Evolutionary conservation across 2,113 vertebrate species (phyloP).

Genomic region (Lepidothrix coronata): DNA sequence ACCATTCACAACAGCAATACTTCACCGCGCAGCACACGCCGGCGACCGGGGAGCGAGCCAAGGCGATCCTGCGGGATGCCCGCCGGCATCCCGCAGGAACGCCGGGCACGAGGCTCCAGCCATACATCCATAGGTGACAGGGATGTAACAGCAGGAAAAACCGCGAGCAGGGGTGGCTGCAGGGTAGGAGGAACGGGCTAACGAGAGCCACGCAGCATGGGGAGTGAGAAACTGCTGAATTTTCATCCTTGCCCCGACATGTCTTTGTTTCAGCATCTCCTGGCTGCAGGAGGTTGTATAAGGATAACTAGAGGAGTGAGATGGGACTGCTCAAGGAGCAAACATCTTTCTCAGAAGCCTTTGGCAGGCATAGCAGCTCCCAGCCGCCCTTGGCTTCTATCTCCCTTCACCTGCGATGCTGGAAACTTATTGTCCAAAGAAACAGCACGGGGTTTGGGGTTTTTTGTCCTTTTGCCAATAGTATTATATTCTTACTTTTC

Average conservation of each 20-base stretch:
- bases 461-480: not conserved
- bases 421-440: not conserved
- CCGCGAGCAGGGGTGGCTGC: not conserved
- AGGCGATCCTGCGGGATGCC: not conserved
- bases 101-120: rapidly evolving
- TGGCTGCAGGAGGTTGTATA: not conserved
- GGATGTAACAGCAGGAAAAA: not conserved
- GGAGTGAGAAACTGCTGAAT: not conserved
- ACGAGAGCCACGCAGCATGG: not conserved
- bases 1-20: not conserved
- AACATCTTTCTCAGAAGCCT: not conserved
- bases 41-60: not conserved
- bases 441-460: not conserved
- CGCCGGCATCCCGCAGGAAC: not conserved
- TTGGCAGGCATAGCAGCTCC: not conserved
- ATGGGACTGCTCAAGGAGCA: not conserved
- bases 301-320: not conserved
- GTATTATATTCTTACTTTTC: not conserved
- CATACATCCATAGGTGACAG: not conserved
- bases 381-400: not conserved
- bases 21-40: not conserved
- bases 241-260: not conserved
- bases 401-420: not conserved
- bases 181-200: not conserved
- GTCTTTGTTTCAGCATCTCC: slow-evolving; percentile 44